A percentile compares a stretch with the other conserved stretches of the same genome.
phyloP scores from a whole-genome alignment of 2,797 vertebrate species.

The Coccyzus lansbergi region DNA sequence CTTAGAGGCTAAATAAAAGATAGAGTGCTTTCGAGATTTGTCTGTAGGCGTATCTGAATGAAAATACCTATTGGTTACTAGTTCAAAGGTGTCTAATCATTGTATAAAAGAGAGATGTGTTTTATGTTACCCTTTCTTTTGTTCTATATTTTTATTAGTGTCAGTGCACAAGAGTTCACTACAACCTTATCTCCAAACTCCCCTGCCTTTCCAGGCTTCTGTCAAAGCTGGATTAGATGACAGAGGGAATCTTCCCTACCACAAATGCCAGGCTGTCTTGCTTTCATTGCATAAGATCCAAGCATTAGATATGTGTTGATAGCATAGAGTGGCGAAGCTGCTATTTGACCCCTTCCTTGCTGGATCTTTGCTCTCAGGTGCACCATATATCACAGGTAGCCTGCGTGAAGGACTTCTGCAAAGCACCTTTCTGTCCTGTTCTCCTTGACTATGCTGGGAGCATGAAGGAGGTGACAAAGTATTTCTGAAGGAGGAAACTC shows the following conservation, averaged over 20 bases:
- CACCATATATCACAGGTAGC: background rate
- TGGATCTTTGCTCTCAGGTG: background rate
- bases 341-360: background rate
- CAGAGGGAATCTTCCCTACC: slow-evolving; percentile 35
- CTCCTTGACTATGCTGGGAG: background rate
- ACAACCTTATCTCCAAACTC: slow-evolving; percentile 23
- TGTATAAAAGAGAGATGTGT: background rate
- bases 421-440: background rate
- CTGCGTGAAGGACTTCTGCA: background rate
- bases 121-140: slow-evolving; percentile 20
- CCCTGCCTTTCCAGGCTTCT: background rate
- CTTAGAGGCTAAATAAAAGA: background rate
- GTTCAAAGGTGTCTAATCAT: background rate
- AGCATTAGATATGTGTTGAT: background rate
- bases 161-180: background rate
- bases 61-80: background rate
- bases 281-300: slow-evolving; percentile 28
- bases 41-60: background rate
- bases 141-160: background rate
- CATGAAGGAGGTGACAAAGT: background rate
- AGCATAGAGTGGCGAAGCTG: background rate
- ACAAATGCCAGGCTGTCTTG: background rate
- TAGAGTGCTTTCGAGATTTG: background rate
- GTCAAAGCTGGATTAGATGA: slow-evolving; percentile 62
- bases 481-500: background rate